A percentile compares a stretch with the other conserved stretches of the same genome.
Evolutionary conservation across 2,797 vertebrate species (phyloP).

Genomic region (Champsocephalus gunnari): DNA sequence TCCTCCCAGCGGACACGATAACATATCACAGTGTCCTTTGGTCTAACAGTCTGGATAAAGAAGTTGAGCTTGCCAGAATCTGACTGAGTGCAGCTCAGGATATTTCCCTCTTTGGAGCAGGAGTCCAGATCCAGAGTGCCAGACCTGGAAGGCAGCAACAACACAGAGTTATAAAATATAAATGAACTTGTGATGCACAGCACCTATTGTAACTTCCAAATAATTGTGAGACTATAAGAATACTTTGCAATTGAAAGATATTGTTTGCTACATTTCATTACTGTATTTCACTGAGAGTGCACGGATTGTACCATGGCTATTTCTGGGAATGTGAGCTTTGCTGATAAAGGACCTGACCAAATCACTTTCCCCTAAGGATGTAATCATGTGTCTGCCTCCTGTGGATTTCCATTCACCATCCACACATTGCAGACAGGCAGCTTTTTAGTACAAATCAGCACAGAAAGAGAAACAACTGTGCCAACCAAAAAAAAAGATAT

Average conservation of each 20-base stretch:
- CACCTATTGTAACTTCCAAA: background rate
- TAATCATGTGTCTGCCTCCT: conserved; percentile 56
- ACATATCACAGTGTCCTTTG: conserved; percentile 94
- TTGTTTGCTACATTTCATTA: background rate
- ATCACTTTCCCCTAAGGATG: conserved; percentile 56
- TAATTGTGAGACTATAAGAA: background rate
- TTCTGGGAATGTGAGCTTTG: conserved; percentile 36
- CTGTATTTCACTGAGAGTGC: conserved; percentile 1
- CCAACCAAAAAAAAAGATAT: background rate
- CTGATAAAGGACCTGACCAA: conserved; percentile 48
- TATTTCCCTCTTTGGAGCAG: conserved; percentile 88
- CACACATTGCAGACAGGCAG: conserved; percentile 36
- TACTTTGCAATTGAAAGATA: background rate
- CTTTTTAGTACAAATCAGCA: conserved; percentile 12
- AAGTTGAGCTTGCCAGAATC: conserved; percentile 89
- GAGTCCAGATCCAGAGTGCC: conserved; percentile 92
- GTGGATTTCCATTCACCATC: conserved; percentile 51
- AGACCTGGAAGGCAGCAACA: conserved; percentile 73
- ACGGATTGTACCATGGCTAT: conserved; percentile 18
- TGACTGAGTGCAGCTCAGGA: conserved; percentile 88
- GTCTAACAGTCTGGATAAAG: conserved; percentile 92
- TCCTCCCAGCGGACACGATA: conserved; percentile 97
- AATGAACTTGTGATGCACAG: background rate
- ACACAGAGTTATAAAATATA: conserved; percentile 24
- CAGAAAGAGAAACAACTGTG: conserved; percentile 38